Evolutionary conservation across 2,888 invertebrate species (phyloP).

Genomic region (Meta bourneti): DNA sequence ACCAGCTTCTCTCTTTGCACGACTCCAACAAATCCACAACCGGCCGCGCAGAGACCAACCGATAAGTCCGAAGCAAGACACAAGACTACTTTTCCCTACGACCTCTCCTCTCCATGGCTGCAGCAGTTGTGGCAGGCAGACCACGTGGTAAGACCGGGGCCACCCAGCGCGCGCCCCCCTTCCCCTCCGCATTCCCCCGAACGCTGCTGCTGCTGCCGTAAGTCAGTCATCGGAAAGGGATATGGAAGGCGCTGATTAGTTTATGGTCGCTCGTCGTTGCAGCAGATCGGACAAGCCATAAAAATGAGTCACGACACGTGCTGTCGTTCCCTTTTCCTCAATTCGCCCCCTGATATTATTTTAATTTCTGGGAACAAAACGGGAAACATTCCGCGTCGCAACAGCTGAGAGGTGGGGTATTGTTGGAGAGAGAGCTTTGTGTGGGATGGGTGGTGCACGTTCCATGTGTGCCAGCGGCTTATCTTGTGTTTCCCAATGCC

Average conservation of each 20-base stretch:
- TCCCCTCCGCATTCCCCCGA: neutral
- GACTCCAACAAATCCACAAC: neutral
- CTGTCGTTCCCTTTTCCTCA: neutral
- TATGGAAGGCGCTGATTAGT: slow-evolving; percentile 64
- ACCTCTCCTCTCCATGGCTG: slow-evolving; percentile 35
- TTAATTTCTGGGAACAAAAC: slow-evolving; percentile 62
- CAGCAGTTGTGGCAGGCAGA: slow-evolving; percentile 35
- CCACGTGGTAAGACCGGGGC: slow-evolving; percentile 51
- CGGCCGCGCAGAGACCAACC: neutral
- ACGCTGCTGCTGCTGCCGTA: neutral
- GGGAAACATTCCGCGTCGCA: slow-evolving; percentile 39
- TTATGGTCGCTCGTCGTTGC: slow-evolving; percentile 45
- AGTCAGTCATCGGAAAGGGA: slow-evolving; percentile 46
- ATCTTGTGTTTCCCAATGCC: too few species aligned
- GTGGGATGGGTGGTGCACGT: neutral
- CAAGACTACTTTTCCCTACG: slow-evolving; percentile 4
- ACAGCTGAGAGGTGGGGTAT: slow-evolving; percentile 25
- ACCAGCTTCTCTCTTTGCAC: neutral
- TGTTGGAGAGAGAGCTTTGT: neutral
- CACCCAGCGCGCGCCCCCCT: slow-evolving; percentile 55
- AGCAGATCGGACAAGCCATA: slow-evolving; percentile 54
- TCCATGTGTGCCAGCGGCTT: too few species aligned
- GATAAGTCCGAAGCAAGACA: neutral
- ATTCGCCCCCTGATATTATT: slow-evolving; percentile 56
- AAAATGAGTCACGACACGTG: slow-evolving; percentile 73